These are phyloP conservation scores for Calonectris borealis DNA, from an alignment of 2,113 vertebrate species.

Conservation along the genomic window DNA sequence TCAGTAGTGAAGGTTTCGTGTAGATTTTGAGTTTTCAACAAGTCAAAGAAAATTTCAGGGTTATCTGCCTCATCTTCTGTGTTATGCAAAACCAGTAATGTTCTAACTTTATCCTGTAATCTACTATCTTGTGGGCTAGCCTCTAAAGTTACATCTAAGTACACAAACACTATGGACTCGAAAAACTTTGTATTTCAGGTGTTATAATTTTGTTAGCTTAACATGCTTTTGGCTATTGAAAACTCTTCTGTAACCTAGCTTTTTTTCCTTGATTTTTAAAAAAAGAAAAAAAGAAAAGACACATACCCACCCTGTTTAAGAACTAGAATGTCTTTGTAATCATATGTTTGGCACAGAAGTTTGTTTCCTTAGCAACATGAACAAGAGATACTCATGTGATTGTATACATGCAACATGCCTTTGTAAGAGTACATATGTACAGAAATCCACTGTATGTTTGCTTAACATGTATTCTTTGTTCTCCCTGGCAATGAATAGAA, in stretches of 20 bases:
- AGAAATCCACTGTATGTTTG: neutral
- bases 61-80: neutral
- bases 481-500: neutral
- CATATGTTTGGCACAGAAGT: neutral
- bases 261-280: neutral
- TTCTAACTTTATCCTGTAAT: neutral
- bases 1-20: neutral
- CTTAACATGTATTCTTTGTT: neutral
- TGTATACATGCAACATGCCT: neutral
- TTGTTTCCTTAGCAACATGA: conserved; percentile 3
- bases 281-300: neutral
- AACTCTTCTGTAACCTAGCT: neutral
- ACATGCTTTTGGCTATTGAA: neutral
- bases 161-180: neutral
- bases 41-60: neutral
- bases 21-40: neutral
- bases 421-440: neutral
- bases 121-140: neutral
- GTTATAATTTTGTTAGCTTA: neutral
- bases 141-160: neutral
- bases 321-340: neutral
- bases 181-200: neutral
- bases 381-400: neutral
- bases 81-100: neutral
- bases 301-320: neutral